Evolutionary conservation across 2,888 invertebrate species (phyloP).

Genomic region (Mesorhabditis sp.): DNA sequence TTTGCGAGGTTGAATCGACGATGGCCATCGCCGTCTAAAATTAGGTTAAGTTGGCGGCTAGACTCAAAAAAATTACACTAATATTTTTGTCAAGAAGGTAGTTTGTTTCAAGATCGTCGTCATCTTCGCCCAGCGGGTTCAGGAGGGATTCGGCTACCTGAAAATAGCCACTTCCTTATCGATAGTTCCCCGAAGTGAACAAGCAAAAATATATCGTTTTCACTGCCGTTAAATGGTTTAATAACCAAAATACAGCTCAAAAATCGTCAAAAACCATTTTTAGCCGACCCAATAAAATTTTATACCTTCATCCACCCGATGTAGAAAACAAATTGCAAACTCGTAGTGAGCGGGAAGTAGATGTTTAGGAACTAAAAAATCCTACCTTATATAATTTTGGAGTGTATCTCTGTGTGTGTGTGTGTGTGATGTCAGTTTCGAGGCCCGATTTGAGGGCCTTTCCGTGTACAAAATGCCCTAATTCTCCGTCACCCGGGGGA

Average conservation of each 20-base stretch:
- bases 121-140: neutral
- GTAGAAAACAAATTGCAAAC: neutral
- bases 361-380: neutral
- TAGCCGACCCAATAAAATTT: no score
- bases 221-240: neutral
- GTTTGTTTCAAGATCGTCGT: neutral
- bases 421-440: no score
- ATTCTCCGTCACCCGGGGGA: no score
- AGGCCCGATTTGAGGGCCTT: no score
- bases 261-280: no score
- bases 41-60: no score
- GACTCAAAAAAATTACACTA: neutral
- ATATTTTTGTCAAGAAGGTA: slow-evolving; percentile 3
- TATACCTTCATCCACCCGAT: slow-evolving; percentile 3
- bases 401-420: no score
- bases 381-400: no score
- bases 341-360: neutral
- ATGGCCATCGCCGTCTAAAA: slow-evolving; percentile 1
- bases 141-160: neutral
- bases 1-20: neutral
- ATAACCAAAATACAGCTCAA: no score
- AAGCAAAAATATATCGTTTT: neutral
- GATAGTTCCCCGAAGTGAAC: no score
- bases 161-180: neutral
- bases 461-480: no score